Evolutionary conservation across 2,797 vertebrate genomes (phyloP), one percentile per base, ranked within the genome.

Genomic region (Mormyrus hasselquistii): DNA sequence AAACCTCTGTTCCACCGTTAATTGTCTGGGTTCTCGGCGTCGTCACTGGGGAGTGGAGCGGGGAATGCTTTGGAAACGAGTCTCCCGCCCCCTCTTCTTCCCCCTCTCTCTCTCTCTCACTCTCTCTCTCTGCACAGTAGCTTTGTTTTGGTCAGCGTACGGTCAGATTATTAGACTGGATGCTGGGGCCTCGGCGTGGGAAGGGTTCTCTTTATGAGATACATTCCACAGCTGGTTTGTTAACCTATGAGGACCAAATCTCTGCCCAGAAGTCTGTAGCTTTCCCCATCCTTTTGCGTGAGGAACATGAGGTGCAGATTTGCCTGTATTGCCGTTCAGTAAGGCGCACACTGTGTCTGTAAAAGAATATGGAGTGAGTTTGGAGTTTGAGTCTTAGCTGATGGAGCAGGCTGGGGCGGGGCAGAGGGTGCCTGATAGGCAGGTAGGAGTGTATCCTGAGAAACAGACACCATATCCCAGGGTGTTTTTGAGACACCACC

Each of bases 11-110:
- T 88, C 94, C 93, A 93, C 94, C 94, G 94, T 94, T 96, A 95
- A 95, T 95, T 95, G 94, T 95, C 94, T 93, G 94, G 94, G 94
- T 93, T 94, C 92, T 93, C 90, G 89, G 44, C 91, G 91, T 90
- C 91, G 93, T 94, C 93, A 89, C 89, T 91, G 86, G 93, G 92
- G 90, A 93, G 88, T 62, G 88, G 88, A 90, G 93, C 89, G 94
- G 92, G 44, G 90, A 41, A 57, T 50, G 53, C 55, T 84, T 38
- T 62, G 38, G 76, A 84, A 88, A 62, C 76, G 22, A 62, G 38
- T 59, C 52, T 85, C 41, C 19, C 19, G 53, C 34, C 14, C 29
- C 14, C 12, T 10, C n/a, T 52, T 52, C 50, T 19, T 53, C 25
- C 10, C 52, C 7, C 52, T 16, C 12, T 16, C 59, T 12, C 59